Percentiles rank a stretch among this genome's conserved stretches.
phyloP scores from a whole-genome alignment of 2,888 invertebrate species.

The Campoletis raptor region DNA sequence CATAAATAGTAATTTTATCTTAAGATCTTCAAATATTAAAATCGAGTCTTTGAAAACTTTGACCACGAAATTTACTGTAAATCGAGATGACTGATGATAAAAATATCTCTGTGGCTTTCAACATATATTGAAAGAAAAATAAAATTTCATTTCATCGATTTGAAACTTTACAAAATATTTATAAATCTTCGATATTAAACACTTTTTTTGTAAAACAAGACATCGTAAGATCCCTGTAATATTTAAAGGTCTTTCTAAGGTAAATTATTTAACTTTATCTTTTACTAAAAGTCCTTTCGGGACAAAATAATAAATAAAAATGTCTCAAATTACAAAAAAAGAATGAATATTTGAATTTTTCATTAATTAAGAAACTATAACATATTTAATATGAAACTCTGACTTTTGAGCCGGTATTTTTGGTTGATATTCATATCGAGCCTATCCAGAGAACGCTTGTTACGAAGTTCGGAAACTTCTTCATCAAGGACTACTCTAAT shows the following conservation, averaged over 20 bases:
- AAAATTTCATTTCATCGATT: background rate
- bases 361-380: background rate
- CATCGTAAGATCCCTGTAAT: no score
- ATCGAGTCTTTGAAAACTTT: background rate
- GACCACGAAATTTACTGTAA: background rate
- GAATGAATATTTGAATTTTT: background rate
- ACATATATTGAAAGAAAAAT: background rate
- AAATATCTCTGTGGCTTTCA: background rate
- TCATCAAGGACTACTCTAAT: slow-evolving; percentile 9
- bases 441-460: background rate
- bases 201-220: no score
- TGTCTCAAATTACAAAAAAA: background rate
- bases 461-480: background rate
- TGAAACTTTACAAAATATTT: no score
- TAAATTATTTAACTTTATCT: background rate
- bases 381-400: background rate
- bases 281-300: background rate
- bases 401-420: background rate
- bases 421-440: background rate
- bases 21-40: background rate
- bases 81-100: background rate
- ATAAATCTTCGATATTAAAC: no score
- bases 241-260: no score
- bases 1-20: background rate
- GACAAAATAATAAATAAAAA: background rate